phyloP scores from a whole-genome alignment of 1,140 invertebrate genomes.

The Nasonia longicornis region DNA sequence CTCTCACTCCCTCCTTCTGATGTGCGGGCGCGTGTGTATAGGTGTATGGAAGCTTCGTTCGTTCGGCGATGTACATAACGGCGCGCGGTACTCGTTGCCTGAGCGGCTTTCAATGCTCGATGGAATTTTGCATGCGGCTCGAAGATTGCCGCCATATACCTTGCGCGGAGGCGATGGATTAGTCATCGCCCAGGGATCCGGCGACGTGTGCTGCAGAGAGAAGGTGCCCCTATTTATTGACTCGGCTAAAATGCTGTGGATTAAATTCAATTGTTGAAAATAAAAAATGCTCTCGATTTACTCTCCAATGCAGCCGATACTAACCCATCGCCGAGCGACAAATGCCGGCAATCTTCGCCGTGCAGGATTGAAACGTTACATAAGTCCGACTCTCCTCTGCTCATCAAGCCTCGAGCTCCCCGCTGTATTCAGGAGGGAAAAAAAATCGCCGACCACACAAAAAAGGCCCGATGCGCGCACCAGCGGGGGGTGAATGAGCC shows the following conservation, averaged over 20 bases:
- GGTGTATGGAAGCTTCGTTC: slow-evolving; percentile 3
- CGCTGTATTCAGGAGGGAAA: neutral
- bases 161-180: neutral
- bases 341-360: neutral
- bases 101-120: slow-evolving; percentile 2
- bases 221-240: neutral
- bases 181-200: neutral
- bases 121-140: slow-evolving; percentile 10
- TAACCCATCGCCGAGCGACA: neutral
- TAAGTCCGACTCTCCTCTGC: neutral
- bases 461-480: neutral
- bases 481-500: slow-evolving; percentile 31
- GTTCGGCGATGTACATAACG: neutral
- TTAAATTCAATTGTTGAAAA: neutral
- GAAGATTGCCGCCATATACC: neutral
- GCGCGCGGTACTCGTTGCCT: neutral
- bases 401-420: neutral
- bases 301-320: neutral
- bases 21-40: slow-evolving; percentile 3
- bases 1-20: slow-evolving; percentile 37
- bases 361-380: slow-evolving; percentile 21
- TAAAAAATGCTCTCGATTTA: neutral
- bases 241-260: no score
- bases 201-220: neutral
- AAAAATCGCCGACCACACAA: slow-evolving; percentile 23